A percentile compares a stretch with the other conserved stretches of the same genome.
phyloP scores from a whole-genome alignment of 2,797 vertebrate species.

The Hydrophis major region DNA sequence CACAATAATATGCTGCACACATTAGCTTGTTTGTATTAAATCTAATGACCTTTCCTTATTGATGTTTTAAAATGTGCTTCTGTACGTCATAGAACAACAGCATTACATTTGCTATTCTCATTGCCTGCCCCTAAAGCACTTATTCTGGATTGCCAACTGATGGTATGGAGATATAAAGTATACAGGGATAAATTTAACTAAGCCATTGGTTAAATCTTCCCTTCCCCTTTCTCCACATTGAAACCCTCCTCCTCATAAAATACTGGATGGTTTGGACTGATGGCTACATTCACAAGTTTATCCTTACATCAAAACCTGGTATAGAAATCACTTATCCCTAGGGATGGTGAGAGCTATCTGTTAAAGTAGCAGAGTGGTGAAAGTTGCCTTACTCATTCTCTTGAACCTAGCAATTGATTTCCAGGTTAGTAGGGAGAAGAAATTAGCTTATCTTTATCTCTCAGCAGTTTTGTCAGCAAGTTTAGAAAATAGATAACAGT shows the following conservation, averaged over 20 bases:
- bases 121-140: background rate
- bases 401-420: background rate
- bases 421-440: background rate
- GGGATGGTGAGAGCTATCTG: background rate
- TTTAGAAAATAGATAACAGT: background rate
- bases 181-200: background rate
- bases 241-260: background rate
- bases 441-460: background rate
- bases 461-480: background rate
- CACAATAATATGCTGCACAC: background rate
- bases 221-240: background rate
- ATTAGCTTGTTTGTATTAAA: background rate
- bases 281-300: background rate
- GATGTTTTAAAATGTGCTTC: background rate
- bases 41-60: background rate
- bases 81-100: background rate
- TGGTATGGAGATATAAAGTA: background rate
- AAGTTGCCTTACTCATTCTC: background rate
- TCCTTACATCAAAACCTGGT: background rate
- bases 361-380: background rate
- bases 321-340: background rate
- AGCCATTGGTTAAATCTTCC: background rate
- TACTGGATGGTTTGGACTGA: background rate
- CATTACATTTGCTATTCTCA: background rate
- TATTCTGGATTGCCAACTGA: background rate